phyloP scores from a whole-genome alignment of 2,113 vertebrate genomes.

The Clupea harengus region DNA sequence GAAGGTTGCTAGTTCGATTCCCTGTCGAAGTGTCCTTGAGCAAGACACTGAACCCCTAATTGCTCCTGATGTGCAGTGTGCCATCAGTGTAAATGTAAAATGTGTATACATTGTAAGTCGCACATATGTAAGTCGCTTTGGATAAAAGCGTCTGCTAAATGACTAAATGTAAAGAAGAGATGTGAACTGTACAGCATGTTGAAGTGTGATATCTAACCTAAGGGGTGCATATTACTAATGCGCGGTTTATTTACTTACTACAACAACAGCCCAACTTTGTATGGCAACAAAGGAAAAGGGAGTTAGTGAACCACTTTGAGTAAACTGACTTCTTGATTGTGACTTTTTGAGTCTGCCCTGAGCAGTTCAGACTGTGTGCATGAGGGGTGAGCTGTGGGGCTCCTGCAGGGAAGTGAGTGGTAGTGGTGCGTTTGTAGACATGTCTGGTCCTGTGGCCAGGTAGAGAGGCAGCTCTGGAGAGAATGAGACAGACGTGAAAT shows the following conservation, averaged over 20 bases:
- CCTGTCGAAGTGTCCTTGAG: too few species aligned
- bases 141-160: too few species aligned
- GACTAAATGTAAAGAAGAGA: too few species aligned
- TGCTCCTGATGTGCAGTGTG: too few species aligned
- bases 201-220: background rate
- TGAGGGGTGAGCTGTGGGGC: background rate
- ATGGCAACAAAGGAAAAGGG: background rate
- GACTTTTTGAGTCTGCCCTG: background rate
- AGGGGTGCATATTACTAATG: background rate
- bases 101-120: too few species aligned
- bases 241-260: background rate
- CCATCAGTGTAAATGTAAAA: too few species aligned
- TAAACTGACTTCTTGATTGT: background rate
- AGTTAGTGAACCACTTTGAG: background rate
- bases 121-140: too few species aligned
- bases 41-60: too few species aligned
- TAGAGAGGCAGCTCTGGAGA: conserved; percentile 45
- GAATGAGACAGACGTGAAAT: conserved; percentile 42
- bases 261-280: background rate
- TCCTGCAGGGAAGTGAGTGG: conserved; percentile 37
- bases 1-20: too few species aligned
- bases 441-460: conserved; percentile 73
- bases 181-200: background rate
- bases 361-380: background rate
- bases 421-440: conserved; percentile 54